Base-by-base conservation (phyloP, 2,797 vertebrate genomes). In the Chrysocyon brachyurus region DNA sequence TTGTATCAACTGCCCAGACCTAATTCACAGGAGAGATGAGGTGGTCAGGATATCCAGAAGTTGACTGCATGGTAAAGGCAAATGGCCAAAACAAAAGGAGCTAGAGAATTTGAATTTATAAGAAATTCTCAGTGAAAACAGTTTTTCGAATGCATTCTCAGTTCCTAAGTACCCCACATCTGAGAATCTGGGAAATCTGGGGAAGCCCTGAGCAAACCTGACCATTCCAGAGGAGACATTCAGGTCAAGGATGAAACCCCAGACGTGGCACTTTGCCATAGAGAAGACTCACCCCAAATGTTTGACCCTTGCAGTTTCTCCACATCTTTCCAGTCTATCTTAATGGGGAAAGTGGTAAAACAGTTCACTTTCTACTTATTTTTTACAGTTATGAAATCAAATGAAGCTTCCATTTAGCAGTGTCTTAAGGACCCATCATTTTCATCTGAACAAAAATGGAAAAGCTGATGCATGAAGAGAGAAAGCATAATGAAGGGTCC, bases 391-490 rank as follows among this genome's bases (percentile, higher is more conserved):
- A 92, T 1, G 1, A 92, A 92, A 90, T 83, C 52, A 92, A 46
- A 90, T 46, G 52, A 95, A 89, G 56, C 73, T 96, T 97, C 84
- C 36, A 28, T 88, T 89, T 52, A 95, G 22, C 90, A 83, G 59
- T 66, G 52, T 64, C 49, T 89, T 86, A 94, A 86, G 68, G 82
- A 93, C 19, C 77, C 83, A 56, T 52, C 77, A 91, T 85, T 93
- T 70, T 66, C 40, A 96, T 91, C 85, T 73, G 84, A 93, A 97
- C 26, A 91, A 96, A 97, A 96, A 93, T 77, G 86, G 88, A 75
- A 94, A 95, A 97, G 96, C 81, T 96, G 93, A 92, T 64, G 56
- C 28, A 28, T 97, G 93, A 93, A 93, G 87, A 96, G 84, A 68
- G 75, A 68, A 70, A 61, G 91, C 77, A 88, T 83, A 86, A 68